Conservation (phyloP, 2,888 invertebrate genomes). For the Alitta virens region DNA sequence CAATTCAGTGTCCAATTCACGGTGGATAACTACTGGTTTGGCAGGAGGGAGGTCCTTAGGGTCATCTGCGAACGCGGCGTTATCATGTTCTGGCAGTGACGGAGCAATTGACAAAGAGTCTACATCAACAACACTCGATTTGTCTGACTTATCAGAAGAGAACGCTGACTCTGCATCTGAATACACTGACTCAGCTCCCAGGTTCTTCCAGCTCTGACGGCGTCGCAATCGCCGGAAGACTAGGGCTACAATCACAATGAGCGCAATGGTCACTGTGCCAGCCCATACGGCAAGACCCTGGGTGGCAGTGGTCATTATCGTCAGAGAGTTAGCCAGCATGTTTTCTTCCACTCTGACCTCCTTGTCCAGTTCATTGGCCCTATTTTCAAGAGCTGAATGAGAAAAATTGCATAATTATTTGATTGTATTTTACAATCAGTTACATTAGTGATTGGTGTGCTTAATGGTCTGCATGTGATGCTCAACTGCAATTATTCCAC, state of each 20-base stretch:
- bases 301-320: conserved; percentile 7
- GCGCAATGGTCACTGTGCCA: conserved; percentile 21
- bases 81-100: too few species aligned
- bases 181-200: background rate
- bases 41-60: too few species aligned
- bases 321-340: conserved; percentile 3
- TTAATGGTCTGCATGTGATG: too few species aligned
- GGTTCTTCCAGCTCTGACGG: background rate
- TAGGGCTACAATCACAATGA: conserved; percentile 23
- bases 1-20: too few species aligned
- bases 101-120: too few species aligned
- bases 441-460: too few species aligned
- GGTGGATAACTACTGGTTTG: too few species aligned
- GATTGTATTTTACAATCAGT: too few species aligned
- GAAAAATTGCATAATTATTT: too few species aligned
- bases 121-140: background rate
- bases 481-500: too few species aligned
- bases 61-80: too few species aligned
- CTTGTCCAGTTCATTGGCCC: conserved; percentile 8
- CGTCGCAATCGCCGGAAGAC: conserved; percentile 19
- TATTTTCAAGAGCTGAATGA: conserved; percentile 1
- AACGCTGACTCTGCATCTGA: background rate
- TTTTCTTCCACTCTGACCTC: conserved; percentile 6
- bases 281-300: conserved; percentile 22
- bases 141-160: background rate